These are phyloP conservation scores for Naja naja DNA, from an alignment of 2,113 vertebrate species.

Conservation along the genomic window DNA sequence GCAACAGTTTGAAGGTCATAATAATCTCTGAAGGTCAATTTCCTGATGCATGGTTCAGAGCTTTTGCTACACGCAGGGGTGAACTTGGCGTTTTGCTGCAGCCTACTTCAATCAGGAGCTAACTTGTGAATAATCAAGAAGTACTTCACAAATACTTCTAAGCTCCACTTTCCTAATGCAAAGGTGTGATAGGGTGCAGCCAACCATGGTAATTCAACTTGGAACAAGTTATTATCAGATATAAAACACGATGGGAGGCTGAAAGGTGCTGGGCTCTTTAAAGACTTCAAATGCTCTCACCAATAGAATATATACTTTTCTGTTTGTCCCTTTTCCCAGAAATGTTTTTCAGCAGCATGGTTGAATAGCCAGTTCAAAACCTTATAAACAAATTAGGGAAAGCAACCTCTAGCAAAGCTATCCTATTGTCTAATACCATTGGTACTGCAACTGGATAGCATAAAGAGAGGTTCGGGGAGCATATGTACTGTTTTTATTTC, in stretches of 20 bases:
- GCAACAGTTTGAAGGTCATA: slow-evolving; percentile 76
- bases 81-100: slow-evolving; percentile 62
- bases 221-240: slow-evolving; percentile 72
- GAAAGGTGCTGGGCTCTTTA: slow-evolving; percentile 66
- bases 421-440: slow-evolving; percentile 3
- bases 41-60: slow-evolving; percentile 67
- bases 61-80: slow-evolving; percentile 54
- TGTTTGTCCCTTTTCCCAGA: slow-evolving; percentile 34
- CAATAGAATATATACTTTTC: slow-evolving; percentile 45
- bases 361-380: not conserved
- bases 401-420: not conserved
- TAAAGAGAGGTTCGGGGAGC: not conserved
- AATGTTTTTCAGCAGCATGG: not conserved
- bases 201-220: slow-evolving; percentile 73
- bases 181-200: slow-evolving; percentile 74
- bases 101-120: slow-evolving; percentile 75
- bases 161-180: slow-evolving; percentile 70
- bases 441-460: not conserved
- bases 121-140: slow-evolving; percentile 75
- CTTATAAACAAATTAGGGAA: not conserved
- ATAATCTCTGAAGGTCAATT: slow-evolving; percentile 80
- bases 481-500: not conserved
- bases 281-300: slow-evolving; percentile 55
- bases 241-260: slow-evolving; percentile 66
- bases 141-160: slow-evolving; percentile 69